Evolutionary conservation across 2,113 vertebrate species (phyloP), one percentile per base, ranked within the genome.

Genomic region (Cephalopterus ornatus): DNA sequence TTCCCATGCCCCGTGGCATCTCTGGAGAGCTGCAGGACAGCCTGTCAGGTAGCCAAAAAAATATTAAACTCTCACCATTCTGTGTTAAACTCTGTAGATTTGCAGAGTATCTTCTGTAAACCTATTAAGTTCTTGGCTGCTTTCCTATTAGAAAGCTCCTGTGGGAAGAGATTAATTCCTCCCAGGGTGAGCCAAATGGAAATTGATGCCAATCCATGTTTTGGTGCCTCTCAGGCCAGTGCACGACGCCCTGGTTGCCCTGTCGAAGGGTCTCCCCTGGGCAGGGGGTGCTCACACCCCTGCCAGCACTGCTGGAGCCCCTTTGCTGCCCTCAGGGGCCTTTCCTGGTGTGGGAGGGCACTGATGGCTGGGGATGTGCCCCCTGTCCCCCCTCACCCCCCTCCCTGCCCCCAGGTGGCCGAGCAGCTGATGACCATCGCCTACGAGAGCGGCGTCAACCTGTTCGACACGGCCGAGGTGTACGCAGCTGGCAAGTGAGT

Each of bases 401-500:
- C 0, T 70, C 39, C 35, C 21, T 80, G 50, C 53, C 73, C 70
- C 30, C 76, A 99, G 99, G 98, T 99, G 88, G 99, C 99, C 6
- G 99, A 99, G 94, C 98, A 99, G 97, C 97, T 99, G 92, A 99
- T 99, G 99, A 99, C 99, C 5, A 99, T 99, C 4, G 99, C 99
- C 52, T 99, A 99, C 7, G 99, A 99, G 86, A 98, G 98, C 14
- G 99, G 99, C 10, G 99, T 99, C 75, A 99, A 99, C 97, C 98
- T 99, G 55, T 99, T 99, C 12, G 99, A 99, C 96, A 99, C 99
- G 0, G 99, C 99, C 0, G 99, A 99, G 97, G 99, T 99, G 88
- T 99, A 99, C 1, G 99, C 99, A 0, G 99, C 99, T 3, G 99
- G 99, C 94, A 99, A 99, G 99, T 99, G 97, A 98, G 97, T 96